These are phyloP conservation scores for Parascotia fuliginaria DNA, from an alignment of 2,888 invertebrate genomes.

Conservation along the genomic window DNA sequence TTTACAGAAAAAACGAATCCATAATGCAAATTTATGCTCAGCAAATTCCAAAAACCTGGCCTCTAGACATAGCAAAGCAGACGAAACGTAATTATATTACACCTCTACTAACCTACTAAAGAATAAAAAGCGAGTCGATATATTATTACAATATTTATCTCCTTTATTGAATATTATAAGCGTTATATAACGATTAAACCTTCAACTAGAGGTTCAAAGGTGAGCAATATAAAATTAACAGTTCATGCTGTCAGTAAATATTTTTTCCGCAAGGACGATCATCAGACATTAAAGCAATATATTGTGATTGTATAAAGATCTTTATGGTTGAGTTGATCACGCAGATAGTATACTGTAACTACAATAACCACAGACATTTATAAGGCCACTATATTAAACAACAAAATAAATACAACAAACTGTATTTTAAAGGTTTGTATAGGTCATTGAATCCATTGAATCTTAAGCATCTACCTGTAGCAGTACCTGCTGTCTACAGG, in stretches of 20 bases:
- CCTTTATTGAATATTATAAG: background rate
- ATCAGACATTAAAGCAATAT: conserved; percentile 7
- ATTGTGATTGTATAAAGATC: conserved; percentile 1
- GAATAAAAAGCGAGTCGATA: too few relatives aligned
- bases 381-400: conserved; percentile 3
- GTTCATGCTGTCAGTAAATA: conserved; percentile 23
- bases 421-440: conserved; percentile 11
- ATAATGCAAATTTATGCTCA: too few relatives aligned
- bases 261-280: conserved; percentile 28
- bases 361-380: conserved; percentile 14
- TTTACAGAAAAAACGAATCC: too few relatives aligned
- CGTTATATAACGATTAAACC: conserved; percentile 20
- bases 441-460: conserved; percentile 7
- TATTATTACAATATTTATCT: too few relatives aligned
- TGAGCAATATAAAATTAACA: conserved; percentile 28
- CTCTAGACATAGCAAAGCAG: too few relatives aligned
- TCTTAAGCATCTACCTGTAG: too few relatives aligned
- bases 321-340: conserved; percentile 12
- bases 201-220: conserved; percentile 36
- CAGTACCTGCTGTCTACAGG: background rate
- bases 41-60: too few relatives aligned
- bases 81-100: too few relatives aligned
- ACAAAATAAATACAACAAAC: conserved; percentile 13
- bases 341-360: conserved; percentile 27
- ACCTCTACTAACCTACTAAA: too few relatives aligned